These are phyloP conservation scores for Motacilla alba DNA, from an alignment of 2,113 vertebrate species.

Conservation along the genomic window DNA sequence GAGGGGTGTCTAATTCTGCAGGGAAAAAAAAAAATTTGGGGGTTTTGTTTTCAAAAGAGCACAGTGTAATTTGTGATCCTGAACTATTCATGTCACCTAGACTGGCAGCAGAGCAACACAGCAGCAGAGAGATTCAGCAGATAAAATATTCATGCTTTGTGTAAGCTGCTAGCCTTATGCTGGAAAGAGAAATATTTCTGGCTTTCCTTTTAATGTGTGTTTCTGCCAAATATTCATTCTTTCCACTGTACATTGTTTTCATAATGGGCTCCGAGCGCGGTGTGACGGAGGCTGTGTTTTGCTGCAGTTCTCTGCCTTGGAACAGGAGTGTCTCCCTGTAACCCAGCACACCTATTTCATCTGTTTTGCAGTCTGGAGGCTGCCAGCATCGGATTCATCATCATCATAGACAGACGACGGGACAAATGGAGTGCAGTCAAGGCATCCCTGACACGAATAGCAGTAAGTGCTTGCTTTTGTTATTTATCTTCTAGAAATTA, in stretches of 20 bases:
- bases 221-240: not conserved
- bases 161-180: not conserved
- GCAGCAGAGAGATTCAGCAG: not conserved
- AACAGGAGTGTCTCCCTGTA: not conserved
- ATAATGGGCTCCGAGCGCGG: not conserved
- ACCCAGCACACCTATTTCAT: not conserved
- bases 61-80: not conserved
- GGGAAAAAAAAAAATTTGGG: not conserved
- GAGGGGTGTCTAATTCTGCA: not conserved
- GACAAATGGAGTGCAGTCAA: constrained; percentile 97
- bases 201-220: not conserved
- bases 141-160: constrained; percentile 13
- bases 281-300: not conserved
- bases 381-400: constrained; percentile 92
- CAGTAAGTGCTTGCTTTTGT: constrained; percentile 77
- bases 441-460: constrained; percentile 89
- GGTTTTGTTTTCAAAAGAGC: not conserved
- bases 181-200: not conserved
- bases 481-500: not conserved
- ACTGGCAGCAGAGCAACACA: not conserved
- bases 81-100: not conserved
- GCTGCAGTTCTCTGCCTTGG: not conserved
- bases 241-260: not conserved
- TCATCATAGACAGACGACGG: constrained; percentile 90
- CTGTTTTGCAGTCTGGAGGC: constrained; percentile 85